Conservation (phyloP, 2,888 invertebrate species). For the Mechanitis mazaeus region DNA sequence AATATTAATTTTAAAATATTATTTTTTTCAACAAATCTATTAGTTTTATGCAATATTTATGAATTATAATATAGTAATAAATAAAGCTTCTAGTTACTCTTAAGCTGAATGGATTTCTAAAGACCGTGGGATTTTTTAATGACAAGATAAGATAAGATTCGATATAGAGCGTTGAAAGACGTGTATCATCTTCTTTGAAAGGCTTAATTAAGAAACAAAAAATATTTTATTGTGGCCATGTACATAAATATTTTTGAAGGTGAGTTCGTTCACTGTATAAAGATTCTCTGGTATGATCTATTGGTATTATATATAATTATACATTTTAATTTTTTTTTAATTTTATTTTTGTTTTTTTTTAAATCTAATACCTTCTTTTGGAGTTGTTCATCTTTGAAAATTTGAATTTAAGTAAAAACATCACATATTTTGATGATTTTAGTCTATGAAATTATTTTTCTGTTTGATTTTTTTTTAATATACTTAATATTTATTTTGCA, state of each 20-base stretch:
- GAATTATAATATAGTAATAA: too few species aligned
- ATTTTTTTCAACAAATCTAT: too few species aligned
- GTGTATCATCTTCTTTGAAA: slow-evolving; percentile 16
- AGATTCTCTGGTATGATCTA: too few species aligned
- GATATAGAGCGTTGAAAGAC: slow-evolving; percentile 6
- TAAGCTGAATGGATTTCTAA: background rate
- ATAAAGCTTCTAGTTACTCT: too few species aligned
- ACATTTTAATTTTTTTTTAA: too few species aligned
- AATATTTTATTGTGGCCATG: background rate
- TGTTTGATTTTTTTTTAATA: too few species aligned
- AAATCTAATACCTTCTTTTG: background rate
- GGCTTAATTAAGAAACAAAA: slow-evolving; percentile 9
- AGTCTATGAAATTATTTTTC: too few species aligned
- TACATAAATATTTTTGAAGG: background rate
- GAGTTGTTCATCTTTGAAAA: background rate
- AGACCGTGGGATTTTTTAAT: slow-evolving; percentile 8
- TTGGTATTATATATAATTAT: too few species aligned
- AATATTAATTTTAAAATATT: too few species aligned
- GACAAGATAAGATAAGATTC: slow-evolving; percentile 15
- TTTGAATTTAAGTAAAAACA: slow-evolving; percentile 1
- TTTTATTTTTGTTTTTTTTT: too few species aligned
- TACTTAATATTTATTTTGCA: too few species aligned
- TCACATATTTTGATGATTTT: background rate
- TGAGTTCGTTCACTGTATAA: background rate
- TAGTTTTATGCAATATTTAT: too few species aligned